Percentiles rank a stretch among this genome's conserved stretches.
Evolutionary conservation across 1,140 invertebrate genomes (phyloP).

Genomic region (Apolygus lucorum): DNA sequence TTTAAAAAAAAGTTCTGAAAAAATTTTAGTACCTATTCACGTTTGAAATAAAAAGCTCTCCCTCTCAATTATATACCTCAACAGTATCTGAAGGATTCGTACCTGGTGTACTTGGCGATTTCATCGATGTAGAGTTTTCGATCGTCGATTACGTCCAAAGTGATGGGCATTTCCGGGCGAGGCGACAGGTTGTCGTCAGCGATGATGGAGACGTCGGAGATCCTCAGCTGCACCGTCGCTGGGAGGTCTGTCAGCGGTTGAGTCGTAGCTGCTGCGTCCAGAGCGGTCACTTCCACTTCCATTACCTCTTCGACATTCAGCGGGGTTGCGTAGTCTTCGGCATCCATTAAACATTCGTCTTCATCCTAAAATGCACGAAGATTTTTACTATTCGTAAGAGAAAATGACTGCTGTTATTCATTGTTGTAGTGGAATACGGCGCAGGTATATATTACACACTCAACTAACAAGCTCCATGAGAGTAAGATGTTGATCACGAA

Average conservation of each 20-base stretch:
- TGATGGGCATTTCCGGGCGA: constrained; percentile 2
- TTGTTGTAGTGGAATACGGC: too few relatives aligned
- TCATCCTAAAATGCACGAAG: constrained; percentile 40
- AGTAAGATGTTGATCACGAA: too few relatives aligned
- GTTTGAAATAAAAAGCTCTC: too few relatives aligned
- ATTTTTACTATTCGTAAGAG: too few relatives aligned
- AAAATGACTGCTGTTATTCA: too few relatives aligned
- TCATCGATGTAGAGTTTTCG: constrained; percentile 29
- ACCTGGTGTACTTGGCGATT: constrained; percentile 29
- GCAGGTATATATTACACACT: too few relatives aligned
- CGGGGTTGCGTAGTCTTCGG: constrained; percentile 20
- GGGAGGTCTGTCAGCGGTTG: neutral
- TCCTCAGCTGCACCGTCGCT: neutral
- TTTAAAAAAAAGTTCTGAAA: too few relatives aligned
- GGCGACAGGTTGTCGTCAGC: constrained; percentile 7
- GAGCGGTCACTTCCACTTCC: constrained; percentile 21
- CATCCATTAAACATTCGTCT: constrained; percentile 38
- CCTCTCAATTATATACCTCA: too few relatives aligned
- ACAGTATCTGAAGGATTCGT: too few relatives aligned
- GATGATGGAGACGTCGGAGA: constrained; percentile 3
- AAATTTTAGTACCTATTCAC: too few relatives aligned
- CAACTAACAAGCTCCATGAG: too few relatives aligned
- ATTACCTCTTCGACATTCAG: constrained; percentile 26
- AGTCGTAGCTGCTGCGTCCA: neutral
- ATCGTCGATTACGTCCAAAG: constrained; percentile 2